Evolutionary conservation across 1,140 invertebrate genomes (phyloP).

Genomic region (Ips typographus): DNA sequence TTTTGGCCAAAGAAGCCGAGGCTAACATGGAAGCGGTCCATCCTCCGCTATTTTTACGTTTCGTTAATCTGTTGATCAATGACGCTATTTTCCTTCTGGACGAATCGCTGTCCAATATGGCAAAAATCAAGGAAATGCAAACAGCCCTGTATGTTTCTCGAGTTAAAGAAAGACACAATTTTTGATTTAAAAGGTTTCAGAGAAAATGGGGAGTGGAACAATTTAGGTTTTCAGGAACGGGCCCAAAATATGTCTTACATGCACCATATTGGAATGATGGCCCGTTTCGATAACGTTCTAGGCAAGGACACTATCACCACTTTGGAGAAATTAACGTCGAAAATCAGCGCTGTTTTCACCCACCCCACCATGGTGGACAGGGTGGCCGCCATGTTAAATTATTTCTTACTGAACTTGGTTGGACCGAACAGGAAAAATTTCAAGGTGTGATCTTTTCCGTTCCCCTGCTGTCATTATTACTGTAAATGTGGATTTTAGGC

Average conservation of each 20-base stretch:
- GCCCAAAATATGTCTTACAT: slow-evolving; percentile 75
- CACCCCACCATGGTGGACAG: slow-evolving; percentile 90
- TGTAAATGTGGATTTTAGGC: slow-evolving; percentile 61
- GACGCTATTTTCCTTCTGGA: slow-evolving; percentile 94
- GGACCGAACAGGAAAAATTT: slow-evolving; percentile 85
- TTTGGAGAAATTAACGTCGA: slow-evolving; percentile 78
- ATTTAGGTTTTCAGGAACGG: slow-evolving; percentile 68
- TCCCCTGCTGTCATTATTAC: background rate
- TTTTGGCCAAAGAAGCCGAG: slow-evolving; percentile 78
- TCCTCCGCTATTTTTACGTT: slow-evolving; percentile 88
- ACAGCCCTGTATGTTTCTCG: slow-evolving; percentile 60
- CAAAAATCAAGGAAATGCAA: slow-evolving; percentile 75
- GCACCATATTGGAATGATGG: slow-evolving; percentile 79
- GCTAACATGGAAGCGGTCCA: slow-evolving; percentile 85
- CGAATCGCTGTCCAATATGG: slow-evolving; percentile 85
- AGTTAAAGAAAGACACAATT: background rate
- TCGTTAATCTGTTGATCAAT: slow-evolving; percentile 94
- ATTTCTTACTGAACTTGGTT: slow-evolving; percentile 87
- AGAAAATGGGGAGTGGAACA: slow-evolving; percentile 77
- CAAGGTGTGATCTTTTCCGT: slow-evolving; percentile 60
- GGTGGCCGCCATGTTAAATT: slow-evolving; percentile 93
- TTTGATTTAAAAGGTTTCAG: slow-evolving; percentile 51
- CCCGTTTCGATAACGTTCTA: slow-evolving; percentile 90
- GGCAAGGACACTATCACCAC: slow-evolving; percentile 86
- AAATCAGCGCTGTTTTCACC: slow-evolving; percentile 87